Conservation (phyloP, 37 sponge, comb jelly and placozoan genomes). For the Geodia barretti region DNA sequence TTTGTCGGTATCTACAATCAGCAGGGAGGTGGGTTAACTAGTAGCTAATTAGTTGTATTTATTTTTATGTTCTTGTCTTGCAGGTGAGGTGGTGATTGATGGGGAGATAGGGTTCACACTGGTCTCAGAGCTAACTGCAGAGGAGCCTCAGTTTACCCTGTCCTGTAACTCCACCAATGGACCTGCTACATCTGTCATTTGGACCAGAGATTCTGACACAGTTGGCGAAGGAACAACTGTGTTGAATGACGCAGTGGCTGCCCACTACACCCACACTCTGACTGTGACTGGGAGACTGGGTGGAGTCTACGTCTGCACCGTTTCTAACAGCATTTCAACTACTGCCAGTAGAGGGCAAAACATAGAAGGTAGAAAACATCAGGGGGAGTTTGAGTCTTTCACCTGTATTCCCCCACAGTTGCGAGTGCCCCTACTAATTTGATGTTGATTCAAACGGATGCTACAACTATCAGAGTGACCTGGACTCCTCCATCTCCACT, state of each 20-base stretch:
- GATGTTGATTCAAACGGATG: neutral
- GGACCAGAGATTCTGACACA: neutral
- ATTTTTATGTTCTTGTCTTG: neutral
- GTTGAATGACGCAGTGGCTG: neutral
- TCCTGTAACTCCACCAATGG: neutral
- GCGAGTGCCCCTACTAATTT: neutral
- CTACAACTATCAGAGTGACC: neutral
- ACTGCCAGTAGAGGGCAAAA: neutral
- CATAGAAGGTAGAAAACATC: too few species aligned
- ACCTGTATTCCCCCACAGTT: neutral
- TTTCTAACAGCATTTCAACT: neutral
- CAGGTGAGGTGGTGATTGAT: neutral
- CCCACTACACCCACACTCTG: neutral
- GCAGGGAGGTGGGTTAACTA: neutral
- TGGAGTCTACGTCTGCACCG: neutral
- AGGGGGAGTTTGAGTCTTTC: neutral
- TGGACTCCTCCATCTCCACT: neutral
- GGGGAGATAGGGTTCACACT: neutral
- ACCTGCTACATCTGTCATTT: neutral
- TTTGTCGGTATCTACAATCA: neutral
- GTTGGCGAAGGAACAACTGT: neutral
- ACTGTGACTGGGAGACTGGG: slow-evolving; percentile 1
- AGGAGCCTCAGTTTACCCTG: neutral
- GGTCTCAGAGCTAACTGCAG: neutral
- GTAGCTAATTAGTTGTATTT: neutral